Percentiles rank a stretch among this genome's conserved stretches.
Evolutionary conservation across 2,888 invertebrate species (phyloP).

Genomic region (Eupithecia dodoneata): DNA sequence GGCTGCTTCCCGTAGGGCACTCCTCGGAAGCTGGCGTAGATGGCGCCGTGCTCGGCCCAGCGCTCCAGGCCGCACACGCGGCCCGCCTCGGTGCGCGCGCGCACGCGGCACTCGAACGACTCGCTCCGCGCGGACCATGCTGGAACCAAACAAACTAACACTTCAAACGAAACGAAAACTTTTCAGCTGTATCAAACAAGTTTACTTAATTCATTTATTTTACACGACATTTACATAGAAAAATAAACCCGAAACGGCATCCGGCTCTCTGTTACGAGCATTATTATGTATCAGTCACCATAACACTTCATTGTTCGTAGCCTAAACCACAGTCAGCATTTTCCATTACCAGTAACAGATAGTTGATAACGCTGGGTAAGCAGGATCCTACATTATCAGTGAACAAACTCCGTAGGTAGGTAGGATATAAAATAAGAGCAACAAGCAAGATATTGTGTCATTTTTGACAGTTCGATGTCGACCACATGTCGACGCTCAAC

Average conservation of each 20-base stretch:
- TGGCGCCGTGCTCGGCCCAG: conserved; percentile 47
- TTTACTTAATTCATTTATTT: neutral
- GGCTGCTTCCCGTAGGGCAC: conserved; percentile 78
- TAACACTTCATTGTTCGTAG: neutral
- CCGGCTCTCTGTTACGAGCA: neutral
- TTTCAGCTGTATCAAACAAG: neutral
- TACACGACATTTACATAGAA: neutral
- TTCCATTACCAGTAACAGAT: no score
- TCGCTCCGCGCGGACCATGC: conserved; percentile 44
- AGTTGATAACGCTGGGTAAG: no score
- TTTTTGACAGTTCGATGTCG: no score
- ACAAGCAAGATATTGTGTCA: no score
- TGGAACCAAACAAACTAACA: conserved; percentile 38
- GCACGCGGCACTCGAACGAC: conserved; percentile 45
- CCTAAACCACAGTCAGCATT: neutral
- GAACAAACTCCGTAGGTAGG: no score
- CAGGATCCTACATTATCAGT: no score
- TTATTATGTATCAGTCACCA: neutral
- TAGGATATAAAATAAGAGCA: no score
- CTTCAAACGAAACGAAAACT: neutral
- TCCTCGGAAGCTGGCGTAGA: conserved; percentile 74
- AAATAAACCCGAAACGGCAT: neutral
- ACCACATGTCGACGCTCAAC: no score
- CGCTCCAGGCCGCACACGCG: conserved; percentile 62
- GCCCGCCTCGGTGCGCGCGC: conserved; percentile 58